Conservation (phyloP, 2,797 vertebrate genomes). For the Platyrinchus mystaceus region DNA sequence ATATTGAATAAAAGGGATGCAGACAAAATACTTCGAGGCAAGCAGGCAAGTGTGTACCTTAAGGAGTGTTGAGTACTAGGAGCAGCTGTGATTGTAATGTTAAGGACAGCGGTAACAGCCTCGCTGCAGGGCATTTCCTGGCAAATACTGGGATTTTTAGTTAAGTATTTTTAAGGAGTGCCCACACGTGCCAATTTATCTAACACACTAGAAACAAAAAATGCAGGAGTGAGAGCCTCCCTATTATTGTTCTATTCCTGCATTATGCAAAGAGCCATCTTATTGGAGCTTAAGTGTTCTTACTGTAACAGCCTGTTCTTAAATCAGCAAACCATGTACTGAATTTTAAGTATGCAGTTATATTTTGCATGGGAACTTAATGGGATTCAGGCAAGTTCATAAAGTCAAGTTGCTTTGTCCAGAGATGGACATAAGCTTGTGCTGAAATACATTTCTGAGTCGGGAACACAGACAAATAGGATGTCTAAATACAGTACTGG, state of each 20-base stretch:
- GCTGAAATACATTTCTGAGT: neutral
- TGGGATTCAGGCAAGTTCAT: neutral
- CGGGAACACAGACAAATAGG: neutral
- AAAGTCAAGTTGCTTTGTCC: constrained; percentile 15
- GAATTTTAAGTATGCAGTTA: constrained; percentile 22
- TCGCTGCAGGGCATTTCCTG: neutral
- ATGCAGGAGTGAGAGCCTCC: neutral
- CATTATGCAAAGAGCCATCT: neutral
- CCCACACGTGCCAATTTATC: neutral
- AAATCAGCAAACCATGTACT: neutral
- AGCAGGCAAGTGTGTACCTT: neutral
- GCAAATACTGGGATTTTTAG: neutral
- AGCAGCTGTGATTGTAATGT: neutral
- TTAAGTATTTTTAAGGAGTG: neutral
- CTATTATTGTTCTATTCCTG: neutral
- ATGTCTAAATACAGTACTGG: neutral
- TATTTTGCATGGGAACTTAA: neutral
- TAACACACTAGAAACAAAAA: neutral
- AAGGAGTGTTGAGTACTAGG: neutral
- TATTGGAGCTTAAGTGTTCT: neutral
- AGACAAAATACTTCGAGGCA: neutral
- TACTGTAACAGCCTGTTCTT: neutral
- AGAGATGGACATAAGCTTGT: neutral
- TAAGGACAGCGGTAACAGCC: neutral
- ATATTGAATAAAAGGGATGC: neutral